Conservation (phyloP, 2,888 invertebrate genomes). For the Lobophora halterata region DNA sequence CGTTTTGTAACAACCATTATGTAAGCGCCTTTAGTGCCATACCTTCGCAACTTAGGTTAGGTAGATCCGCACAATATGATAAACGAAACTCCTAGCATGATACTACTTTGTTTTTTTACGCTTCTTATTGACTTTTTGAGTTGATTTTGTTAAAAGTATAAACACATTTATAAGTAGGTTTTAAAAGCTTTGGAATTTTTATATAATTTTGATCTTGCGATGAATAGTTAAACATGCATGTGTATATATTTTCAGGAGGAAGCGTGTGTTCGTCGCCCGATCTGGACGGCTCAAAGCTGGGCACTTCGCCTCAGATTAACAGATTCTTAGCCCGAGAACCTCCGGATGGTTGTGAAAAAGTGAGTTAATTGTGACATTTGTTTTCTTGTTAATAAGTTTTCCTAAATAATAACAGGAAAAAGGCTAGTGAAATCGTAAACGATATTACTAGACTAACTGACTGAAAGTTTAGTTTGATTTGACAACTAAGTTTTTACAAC, state of each 20-base stretch:
- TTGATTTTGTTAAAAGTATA: slow-evolving; percentile 1
- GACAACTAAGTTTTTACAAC: too few relatives aligned
- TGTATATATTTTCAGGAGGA: slow-evolving; percentile 75
- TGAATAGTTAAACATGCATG: neutral
- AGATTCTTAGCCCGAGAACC: slow-evolving; percentile 92
- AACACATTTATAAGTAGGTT: too few relatives aligned
- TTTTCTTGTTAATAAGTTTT: too few relatives aligned
- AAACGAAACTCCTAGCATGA: slow-evolving; percentile 7
- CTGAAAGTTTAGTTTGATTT: too few relatives aligned
- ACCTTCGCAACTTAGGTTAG: slow-evolving; percentile 27
- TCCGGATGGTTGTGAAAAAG: slow-evolving; percentile 94
- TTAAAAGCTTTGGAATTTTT: slow-evolving; percentile 5
- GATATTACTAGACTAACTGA: too few relatives aligned
- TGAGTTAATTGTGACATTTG: slow-evolving; percentile 32
- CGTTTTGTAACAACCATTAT: slow-evolving; percentile 16
- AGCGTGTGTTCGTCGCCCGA: slow-evolving; percentile 90
- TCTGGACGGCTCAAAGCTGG: slow-evolving; percentile 85
- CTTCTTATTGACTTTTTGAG: slow-evolving; percentile 11
- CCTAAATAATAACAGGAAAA: too few relatives aligned
- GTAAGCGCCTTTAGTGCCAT: slow-evolving; percentile 21
- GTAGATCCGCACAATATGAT: slow-evolving; percentile 19
- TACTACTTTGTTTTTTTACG: slow-evolving; percentile 13
- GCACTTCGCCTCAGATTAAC: slow-evolving; percentile 92
- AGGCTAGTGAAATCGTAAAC: too few relatives aligned
- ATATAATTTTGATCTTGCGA: neutral